Base-by-base conservation (phyloP, 35 echinoderm and acorn worm genomes). In the Apostichopus parvimensis region DNA sequence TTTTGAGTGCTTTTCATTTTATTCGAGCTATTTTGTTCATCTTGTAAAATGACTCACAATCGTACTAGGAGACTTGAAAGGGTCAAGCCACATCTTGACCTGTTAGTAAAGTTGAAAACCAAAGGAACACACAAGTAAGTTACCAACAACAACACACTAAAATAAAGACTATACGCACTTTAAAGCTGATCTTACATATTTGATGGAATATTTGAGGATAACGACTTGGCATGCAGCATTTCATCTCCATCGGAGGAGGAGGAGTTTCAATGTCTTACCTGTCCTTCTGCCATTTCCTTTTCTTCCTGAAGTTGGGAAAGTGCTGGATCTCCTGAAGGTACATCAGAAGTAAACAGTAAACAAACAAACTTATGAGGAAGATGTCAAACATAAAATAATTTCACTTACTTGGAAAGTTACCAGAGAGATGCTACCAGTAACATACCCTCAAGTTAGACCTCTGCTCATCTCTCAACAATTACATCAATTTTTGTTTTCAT, bases 211-310 rank as follows among this genome's bases (percentile, higher is more conserved):
- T 45, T 45, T 45, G 34, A 45, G 1, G 34, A 45, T 45, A 45
- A 45, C 0, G 34, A 45, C 34, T 45, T 45, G 34, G 34, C 34
- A 4, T 45, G 34, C 34, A 45, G 34, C 34, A 45, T 45, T 45
- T 45, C 34, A 45, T 45, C 34, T 45, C 34, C 34, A 4, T 45
- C 34, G 0, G 2, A 4, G 34, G 34, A 45, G 34, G 34, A 45
- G 34, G 34, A 45, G 77, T 0, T 73, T 73, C 5, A 73, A 73
- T 17, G 18, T 73, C 61, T 88, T 79, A 93, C 92, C 95, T 94
- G 94, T 26, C 97, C 97, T 61, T 98, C 97, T 60, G 97, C 97
- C 92, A 94, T 92, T 53, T 98, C 97, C n/a, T 94, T 98, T 57
- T 98, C 97, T 88, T 98, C 97, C 79, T 94, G 93, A 14, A 98